phyloP scores from a whole-genome alignment of 2,888 invertebrate genomes.

The Dendrolimus houi region DNA sequence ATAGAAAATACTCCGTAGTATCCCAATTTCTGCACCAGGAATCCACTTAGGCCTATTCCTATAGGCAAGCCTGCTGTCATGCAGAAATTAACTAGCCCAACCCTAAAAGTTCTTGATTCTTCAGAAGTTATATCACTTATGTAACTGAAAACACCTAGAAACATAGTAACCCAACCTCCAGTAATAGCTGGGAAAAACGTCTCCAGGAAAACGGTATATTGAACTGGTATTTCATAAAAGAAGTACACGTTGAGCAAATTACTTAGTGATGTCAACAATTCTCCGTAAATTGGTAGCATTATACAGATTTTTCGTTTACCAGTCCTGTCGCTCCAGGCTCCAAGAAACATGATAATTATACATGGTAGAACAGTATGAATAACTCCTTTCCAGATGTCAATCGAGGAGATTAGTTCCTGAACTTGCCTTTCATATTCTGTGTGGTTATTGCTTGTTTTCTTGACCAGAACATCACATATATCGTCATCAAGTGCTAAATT shows the following conservation, averaged over 20 bases:
- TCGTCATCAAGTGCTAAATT: conserved; percentile 48
- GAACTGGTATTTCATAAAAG: conserved; percentile 74
- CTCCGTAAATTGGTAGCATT: conserved; percentile 73
- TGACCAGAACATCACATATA: conserved; percentile 53
- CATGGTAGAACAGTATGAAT: conserved; percentile 74
- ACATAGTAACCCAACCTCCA: conserved; percentile 76
- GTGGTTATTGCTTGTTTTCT: conserved; percentile 66
- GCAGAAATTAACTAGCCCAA: conserved; percentile 79
- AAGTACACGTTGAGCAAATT: conserved; percentile 74
- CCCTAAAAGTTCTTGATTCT: conserved; percentile 75
- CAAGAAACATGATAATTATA: conserved; percentile 74
- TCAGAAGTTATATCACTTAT: conserved; percentile 77
- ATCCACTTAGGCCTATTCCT: conserved; percentile 73
- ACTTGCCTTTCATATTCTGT: conserved; percentile 79
- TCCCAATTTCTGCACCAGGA: conserved; percentile 54
- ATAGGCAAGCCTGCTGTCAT: conserved; percentile 75
- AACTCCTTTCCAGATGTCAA: conserved; percentile 74
- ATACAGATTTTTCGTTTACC: conserved; percentile 75
- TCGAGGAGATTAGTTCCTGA: conserved; percentile 73
- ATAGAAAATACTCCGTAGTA: conserved; percentile 64
- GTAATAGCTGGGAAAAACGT: conserved; percentile 69
- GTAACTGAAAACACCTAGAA: conserved; percentile 78
- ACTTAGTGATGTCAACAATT: conserved; percentile 63
- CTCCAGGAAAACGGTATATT: conserved; percentile 70
- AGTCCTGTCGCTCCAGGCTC: conserved; percentile 79